These are phyloP conservation scores for Vicugna pacos DNA, from an alignment of 2,113 vertebrate genomes.

Conservation along the genomic window DNA sequence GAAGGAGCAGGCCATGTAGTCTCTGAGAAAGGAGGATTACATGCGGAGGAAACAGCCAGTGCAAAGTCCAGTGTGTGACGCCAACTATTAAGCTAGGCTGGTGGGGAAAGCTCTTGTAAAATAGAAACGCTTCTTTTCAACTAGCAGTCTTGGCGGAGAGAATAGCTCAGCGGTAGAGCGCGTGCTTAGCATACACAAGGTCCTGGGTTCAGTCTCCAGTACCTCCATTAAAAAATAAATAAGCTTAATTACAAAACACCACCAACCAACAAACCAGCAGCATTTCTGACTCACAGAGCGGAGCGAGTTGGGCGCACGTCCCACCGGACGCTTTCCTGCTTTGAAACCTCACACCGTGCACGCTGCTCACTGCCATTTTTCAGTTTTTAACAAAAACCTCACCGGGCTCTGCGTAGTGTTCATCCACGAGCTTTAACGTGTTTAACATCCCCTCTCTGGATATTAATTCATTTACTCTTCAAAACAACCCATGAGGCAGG, in stretches of 20 bases:
- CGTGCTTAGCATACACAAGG: no score
- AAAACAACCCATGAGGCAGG: not conserved
- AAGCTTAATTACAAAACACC: no score
- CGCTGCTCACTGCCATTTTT: not conserved
- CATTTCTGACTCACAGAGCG: not conserved
- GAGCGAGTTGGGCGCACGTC: not conserved
- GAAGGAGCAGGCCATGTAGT: not conserved
- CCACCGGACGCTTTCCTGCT: not conserved
- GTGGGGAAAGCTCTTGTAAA: no score
- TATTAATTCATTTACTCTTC: no score
- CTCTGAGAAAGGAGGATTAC: not conserved
- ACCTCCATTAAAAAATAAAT: no score
- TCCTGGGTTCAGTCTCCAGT: no score
- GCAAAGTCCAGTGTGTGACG: not conserved
- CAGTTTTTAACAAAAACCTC: not conserved
- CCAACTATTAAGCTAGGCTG: not conserved
- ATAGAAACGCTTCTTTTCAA: not conserved
- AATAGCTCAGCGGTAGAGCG: no score
- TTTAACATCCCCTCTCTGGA: not conserved
- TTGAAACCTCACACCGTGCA: not conserved
- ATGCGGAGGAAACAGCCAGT: not conserved
- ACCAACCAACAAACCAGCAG: no score
- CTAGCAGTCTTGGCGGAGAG: no score
- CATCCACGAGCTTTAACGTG: no score
- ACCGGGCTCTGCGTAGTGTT: not conserved